These are phyloP conservation scores for Oedothorax gibbosus DNA, from an alignment of 1,140 invertebrate genomes.

Conservation along the genomic window DNA sequence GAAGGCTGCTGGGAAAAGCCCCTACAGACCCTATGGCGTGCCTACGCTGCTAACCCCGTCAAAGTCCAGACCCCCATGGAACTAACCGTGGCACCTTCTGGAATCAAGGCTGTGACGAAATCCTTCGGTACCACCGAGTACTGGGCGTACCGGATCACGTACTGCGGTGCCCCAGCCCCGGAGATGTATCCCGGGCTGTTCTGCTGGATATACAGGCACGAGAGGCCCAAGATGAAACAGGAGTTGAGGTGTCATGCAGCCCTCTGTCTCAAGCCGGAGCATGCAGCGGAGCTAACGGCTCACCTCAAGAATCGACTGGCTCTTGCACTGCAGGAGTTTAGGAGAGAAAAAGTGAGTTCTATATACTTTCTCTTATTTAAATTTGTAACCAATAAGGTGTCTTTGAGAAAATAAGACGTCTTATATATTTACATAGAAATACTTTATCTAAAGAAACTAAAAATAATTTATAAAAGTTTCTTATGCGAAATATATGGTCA, in stretches of 20 bases:
- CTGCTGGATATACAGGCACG: conserved; percentile 85
- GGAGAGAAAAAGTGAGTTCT: conserved; percentile 80
- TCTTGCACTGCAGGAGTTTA: conserved; percentile 92
- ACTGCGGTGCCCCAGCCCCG: conserved; percentile 83
- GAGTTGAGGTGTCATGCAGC: conserved; percentile 97
- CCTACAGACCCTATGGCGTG: conserved; percentile 92
- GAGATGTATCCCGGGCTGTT: conserved; percentile 84
- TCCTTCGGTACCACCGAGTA: conserved; percentile 98
- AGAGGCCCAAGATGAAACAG: conserved; percentile 92
- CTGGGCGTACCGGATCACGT: conserved; percentile 94
- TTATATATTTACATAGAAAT: not conserved
- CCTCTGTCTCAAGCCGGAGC: conserved; percentile 77
- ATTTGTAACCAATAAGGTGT: conserved; percentile 65
- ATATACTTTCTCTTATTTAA: conserved; percentile 63
- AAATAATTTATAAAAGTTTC: too few relatives aligned
- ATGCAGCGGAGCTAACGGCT: conserved; percentile 78
- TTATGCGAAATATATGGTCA: too few relatives aligned
- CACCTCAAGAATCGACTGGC: conserved; percentile 78
- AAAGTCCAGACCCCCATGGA: conserved; percentile 93
- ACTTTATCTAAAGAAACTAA: too few relatives aligned
- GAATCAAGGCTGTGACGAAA: conserved; percentile 94
- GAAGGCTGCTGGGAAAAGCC: conserved; percentile 84
- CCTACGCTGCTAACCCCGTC: conserved; percentile 80
- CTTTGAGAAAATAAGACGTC: not conserved
- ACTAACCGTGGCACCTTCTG: conserved; percentile 72